phyloP scores from a whole-genome alignment of 2,888 invertebrate species.

The Proisotoma minuta region DNA sequence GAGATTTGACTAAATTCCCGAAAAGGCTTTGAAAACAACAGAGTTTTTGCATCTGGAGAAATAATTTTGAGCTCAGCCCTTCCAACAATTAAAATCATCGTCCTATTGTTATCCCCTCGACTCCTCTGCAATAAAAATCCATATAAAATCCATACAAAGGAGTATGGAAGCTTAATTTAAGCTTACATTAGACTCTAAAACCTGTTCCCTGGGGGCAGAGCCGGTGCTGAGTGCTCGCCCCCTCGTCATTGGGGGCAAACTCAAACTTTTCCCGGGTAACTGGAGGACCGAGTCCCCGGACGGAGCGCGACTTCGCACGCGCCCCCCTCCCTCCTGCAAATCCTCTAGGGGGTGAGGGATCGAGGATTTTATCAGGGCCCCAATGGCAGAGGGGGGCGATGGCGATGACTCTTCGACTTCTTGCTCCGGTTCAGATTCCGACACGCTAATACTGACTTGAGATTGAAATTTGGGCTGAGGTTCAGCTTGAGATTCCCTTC shows the following conservation, averaged over 20 bases:
- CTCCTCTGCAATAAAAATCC: background rate
- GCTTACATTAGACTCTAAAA: slow-evolving; percentile 25
- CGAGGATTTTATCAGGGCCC: background rate
- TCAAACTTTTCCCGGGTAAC: slow-evolving; percentile 37
- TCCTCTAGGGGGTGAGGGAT: slow-evolving; percentile 32
- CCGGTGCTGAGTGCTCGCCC: slow-evolving; percentile 54
- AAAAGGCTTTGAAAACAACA: slow-evolving; percentile 78
- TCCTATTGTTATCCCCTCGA: slow-evolving; percentile 64
- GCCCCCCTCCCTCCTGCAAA: slow-evolving; percentile 5
- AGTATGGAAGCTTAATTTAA: background rate
- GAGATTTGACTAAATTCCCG: slow-evolving; percentile 84
- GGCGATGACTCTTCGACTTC: background rate
- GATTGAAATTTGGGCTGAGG: no score
- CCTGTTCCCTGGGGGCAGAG: slow-evolving; percentile 48
- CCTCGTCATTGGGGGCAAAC: slow-evolving; percentile 50
- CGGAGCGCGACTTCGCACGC: slow-evolving; percentile 23
- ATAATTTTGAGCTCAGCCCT: slow-evolving; percentile 80
- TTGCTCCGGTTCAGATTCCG: background rate
- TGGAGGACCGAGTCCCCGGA: slow-evolving; percentile 38
- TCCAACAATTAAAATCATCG: slow-evolving; percentile 88
- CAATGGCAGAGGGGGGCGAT: background rate
- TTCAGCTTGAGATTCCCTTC: slow-evolving; percentile 31
- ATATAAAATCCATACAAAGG: background rate
- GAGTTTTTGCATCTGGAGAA: slow-evolving; percentile 86
- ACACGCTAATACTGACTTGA: no score